Percentiles rank a stretch among this genome's conserved stretches.
Evolutionary conservation across 2,113 vertebrate genomes (phyloP).

Genomic region (Petromus typicus): DNA sequence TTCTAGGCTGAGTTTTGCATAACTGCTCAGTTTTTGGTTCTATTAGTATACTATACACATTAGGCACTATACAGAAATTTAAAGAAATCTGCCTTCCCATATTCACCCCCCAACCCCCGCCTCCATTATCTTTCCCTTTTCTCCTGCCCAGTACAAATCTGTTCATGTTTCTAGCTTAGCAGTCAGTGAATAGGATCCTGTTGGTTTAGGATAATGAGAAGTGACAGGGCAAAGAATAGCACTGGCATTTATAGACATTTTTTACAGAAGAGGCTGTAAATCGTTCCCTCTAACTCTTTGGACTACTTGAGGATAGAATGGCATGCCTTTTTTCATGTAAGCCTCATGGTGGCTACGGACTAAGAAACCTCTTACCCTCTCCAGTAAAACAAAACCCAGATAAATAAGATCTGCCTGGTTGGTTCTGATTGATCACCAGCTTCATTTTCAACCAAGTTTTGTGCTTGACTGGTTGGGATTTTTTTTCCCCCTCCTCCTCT

Average conservation of each 20-base stretch:
- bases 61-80: constrained; percentile 30
- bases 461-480: neutral
- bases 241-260: constrained; percentile 83
- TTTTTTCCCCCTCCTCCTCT: neutral
- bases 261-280: constrained; percentile 85
- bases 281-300: constrained; percentile 74
- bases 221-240: constrained; percentile 87
- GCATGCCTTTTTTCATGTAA: constrained; percentile 68
- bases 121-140: constrained; percentile 21
- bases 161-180: constrained; percentile 68
- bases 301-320: constrained; percentile 65
- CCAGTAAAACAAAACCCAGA: constrained; percentile 69
- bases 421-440: constrained; percentile 64
- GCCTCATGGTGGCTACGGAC: constrained; percentile 2
- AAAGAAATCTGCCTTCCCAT: neutral
- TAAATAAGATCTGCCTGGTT: constrained; percentile 71
- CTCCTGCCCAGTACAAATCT: constrained; percentile 26
- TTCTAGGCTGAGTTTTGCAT: constrained; percentile 46
- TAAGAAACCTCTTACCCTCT: constrained; percentile 49
- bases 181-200: constrained; percentile 77
- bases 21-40: constrained; percentile 15
- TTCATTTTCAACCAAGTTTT: constrained; percentile 63
- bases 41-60: neutral
- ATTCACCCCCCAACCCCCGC: too few species aligned
- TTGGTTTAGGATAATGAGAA: constrained; percentile 85